Evolutionary conservation across 2,113 vertebrate species (phyloP).

Genomic region (Apistogramma diplotaenia): DNA sequence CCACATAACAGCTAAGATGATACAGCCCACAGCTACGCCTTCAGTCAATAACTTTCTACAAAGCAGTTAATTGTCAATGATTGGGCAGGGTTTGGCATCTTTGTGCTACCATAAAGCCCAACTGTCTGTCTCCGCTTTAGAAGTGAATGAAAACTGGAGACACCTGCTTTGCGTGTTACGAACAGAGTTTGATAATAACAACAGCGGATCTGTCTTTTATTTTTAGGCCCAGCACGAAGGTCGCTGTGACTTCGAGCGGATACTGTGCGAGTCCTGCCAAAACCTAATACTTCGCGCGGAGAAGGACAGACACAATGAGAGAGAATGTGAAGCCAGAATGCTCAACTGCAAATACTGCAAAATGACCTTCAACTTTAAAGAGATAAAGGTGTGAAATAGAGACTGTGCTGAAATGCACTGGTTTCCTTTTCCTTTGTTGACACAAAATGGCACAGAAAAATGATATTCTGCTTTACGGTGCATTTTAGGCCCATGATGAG

Average conservation of each 20-base stretch:
- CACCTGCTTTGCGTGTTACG: neutral
- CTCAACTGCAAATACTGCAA: conserved; percentile 82
- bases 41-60: neutral
- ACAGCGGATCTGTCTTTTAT: neutral
- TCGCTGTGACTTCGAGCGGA: conserved; percentile 70
- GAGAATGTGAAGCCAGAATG: conserved; percentile 77
- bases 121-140: neutral
- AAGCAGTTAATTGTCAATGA: neutral
- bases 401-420: neutral
- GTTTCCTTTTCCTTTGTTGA: neutral
- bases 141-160: neutral
- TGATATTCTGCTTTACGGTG: neutral
- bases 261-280: conserved; percentile 73
- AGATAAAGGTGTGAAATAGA: conserved; percentile 65
- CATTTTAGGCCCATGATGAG: conserved; percentile 83
- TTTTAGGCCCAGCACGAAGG: conserved; percentile 74
- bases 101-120: neutral
- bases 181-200: neutral
- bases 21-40: neutral
- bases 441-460: neutral
- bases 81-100: neutral
- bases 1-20: neutral
- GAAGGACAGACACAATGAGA: conserved; percentile 75
- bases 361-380: conserved; percentile 72
- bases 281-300: conserved; percentile 65